Conservation (phyloP, 30 jellyfish, hydroid and myxozoan species). For the Calvadosia cruxmelitensis region DNA sequence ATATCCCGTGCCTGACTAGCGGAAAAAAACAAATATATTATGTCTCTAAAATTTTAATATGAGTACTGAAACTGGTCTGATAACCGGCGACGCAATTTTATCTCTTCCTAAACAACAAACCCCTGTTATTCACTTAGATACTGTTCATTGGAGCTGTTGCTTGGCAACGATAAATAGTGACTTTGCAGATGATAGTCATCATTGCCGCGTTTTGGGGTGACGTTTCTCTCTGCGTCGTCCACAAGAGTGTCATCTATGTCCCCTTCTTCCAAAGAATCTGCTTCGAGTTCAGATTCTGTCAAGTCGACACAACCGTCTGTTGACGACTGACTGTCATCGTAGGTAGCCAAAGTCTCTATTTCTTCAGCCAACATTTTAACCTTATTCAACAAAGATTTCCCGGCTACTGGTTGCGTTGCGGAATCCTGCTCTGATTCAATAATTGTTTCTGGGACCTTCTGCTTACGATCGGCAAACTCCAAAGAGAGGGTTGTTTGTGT, state of each 20-base stretch:
- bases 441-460: conserved; percentile 4
- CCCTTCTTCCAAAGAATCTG: background rate
- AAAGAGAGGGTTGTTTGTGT: conserved; percentile 73
- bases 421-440: conserved; percentile 7
- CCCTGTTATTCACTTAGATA: too few species aligned
- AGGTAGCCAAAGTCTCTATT: conserved; percentile 37
- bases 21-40: too few species aligned
- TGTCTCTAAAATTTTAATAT: too few species aligned
- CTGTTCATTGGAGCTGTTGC: background rate
- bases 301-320: background rate
- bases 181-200: background rate
- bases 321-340: background rate
- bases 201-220: background rate
- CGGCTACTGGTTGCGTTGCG: conserved; percentile 28
- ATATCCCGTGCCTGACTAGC: too few species aligned
- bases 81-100: too few species aligned
- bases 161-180: background rate
- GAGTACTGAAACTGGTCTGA: too few species aligned
- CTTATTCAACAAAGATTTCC: conserved; percentile 45
- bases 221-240: background rate
- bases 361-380: conserved; percentile 87
- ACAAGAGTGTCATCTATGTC: background rate
- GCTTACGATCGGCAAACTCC: conserved; percentile 26
- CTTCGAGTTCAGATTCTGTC: background rate
- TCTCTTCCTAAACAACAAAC: too few species aligned